These are phyloP conservation scores for Liposcelis brunnea DNA, from an alignment of 2,888 invertebrate genomes.

Conservation along the genomic window DNA sequence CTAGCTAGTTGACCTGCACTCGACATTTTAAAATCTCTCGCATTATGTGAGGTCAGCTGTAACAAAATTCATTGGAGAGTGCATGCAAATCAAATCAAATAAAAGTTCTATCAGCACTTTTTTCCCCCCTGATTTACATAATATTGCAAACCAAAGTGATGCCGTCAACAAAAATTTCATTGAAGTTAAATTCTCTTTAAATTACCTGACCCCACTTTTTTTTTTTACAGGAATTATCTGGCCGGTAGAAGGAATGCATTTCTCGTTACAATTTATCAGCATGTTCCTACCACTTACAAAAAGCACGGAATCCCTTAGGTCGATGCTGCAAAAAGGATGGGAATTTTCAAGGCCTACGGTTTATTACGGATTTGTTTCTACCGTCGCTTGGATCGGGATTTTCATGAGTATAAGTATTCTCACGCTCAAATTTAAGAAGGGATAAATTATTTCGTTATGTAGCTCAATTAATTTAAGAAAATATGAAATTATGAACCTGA, in stretches of 20 bases:
- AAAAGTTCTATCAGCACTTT: neutral
- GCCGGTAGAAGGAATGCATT: slow-evolving; percentile 88
- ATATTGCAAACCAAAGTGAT: neutral
- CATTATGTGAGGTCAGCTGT: too few species aligned
- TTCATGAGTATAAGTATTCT: slow-evolving; percentile 57
- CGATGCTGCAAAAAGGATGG: slow-evolving; percentile 74
- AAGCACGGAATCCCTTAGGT: slow-evolving; percentile 73
- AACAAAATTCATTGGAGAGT: too few species aligned
- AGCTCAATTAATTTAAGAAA: slow-evolving; percentile 2
- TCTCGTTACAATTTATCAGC: slow-evolving; percentile 48
- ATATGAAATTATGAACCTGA: neutral
- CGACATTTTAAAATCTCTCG: neutral
- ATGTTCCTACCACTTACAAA: slow-evolving; percentile 68
- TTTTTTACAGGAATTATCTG: slow-evolving; percentile 53
- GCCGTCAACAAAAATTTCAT: neutral
- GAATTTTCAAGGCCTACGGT: slow-evolving; percentile 48
- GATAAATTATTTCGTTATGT: slow-evolving; percentile 29
- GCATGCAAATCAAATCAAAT: too few species aligned
- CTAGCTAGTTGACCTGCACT: too few species aligned
- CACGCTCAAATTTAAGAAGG: slow-evolving; percentile 68
- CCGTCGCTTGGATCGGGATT: slow-evolving; percentile 58
- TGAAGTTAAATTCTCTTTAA: too few species aligned
- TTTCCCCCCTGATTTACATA: neutral
- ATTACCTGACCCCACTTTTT: neutral
- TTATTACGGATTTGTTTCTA: slow-evolving; percentile 65